These are phyloP conservation scores for Didymodactylos carnosus DNA, from an alignment of 2,888 invertebrate genomes.

Conservation along the genomic window DNA sequence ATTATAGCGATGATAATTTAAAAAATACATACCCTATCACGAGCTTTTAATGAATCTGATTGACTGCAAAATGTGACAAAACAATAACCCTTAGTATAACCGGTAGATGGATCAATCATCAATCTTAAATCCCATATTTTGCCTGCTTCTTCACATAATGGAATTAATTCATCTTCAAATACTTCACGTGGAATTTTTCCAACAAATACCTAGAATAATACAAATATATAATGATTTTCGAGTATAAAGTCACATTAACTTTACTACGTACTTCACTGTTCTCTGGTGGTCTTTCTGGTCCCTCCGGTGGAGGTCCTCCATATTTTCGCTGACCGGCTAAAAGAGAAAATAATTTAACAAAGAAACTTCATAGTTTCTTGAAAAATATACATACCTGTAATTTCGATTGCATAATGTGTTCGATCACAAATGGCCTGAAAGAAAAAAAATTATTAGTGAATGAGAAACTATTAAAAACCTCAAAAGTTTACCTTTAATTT, in stretches of 20 bases:
- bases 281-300: slow-evolving; percentile 56
- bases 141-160: slow-evolving; percentile 87
- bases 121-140: slow-evolving; percentile 90
- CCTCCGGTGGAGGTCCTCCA: slow-evolving; percentile 90
- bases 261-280: slow-evolving; percentile 19
- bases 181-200: slow-evolving; percentile 97
- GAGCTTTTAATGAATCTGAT: slow-evolving; percentile 77
- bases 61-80: slow-evolving; percentile 89
- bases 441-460: slow-evolving; percentile 19
- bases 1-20: no score
- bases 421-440: slow-evolving; percentile 61
- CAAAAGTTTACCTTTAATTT: slow-evolving; percentile 55
- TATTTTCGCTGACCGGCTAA: slow-evolving; percentile 85
- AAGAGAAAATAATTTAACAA: no score
- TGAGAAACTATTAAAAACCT: not conserved
- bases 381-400: no score
- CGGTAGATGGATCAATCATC: slow-evolving; percentile 99
- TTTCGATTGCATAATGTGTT: slow-evolving; percentile 88
- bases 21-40: slow-evolving; percentile 70
- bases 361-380: no score
- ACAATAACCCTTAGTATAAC: slow-evolving; percentile 91
- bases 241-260: not conserved
- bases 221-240: not conserved
- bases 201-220: slow-evolving; percentile 57
- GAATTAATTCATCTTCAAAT: slow-evolving; percentile 95